Evolutionary conservation across 2,113 vertebrate genomes (phyloP).

Genomic region (Microcebus griseorufus): DNA sequence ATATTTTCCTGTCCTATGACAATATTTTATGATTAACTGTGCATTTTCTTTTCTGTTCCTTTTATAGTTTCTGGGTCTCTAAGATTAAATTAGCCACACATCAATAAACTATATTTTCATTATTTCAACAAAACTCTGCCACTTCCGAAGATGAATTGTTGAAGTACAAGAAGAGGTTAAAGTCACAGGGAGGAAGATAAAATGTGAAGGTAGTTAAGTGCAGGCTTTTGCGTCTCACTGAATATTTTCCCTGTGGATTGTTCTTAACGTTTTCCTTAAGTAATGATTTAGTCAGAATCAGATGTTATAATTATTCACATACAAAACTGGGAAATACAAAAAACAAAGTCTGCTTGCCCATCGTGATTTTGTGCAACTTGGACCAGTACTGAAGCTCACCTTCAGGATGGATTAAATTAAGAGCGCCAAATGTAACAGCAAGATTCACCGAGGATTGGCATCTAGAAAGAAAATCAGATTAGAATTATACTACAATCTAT

Average conservation of each 20-base stretch:
- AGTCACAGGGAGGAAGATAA: not conserved
- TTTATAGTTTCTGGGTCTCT: slow-evolving; percentile 43
- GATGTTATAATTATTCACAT: not conserved
- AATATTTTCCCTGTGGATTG: not conserved
- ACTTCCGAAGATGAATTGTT: slow-evolving; percentile 51
- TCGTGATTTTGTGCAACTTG: not conserved
- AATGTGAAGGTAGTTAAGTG: not conserved
- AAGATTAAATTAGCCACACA: slow-evolving; percentile 39
- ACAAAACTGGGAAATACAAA: not conserved
- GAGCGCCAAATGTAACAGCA: not conserved
- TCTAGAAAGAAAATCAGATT: not conserved
- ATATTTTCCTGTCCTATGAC: not conserved
- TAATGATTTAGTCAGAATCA: slow-evolving; percentile 12
- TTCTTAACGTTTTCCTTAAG: not conserved
- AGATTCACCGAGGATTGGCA: not conserved
- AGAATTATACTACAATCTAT: not conserved
- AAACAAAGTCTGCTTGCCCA: not conserved
- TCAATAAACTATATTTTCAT: slow-evolving; percentile 54
- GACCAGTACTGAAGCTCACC: not conserved
- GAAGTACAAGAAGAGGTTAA: not conserved
- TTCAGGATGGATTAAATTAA: not conserved
- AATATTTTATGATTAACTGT: slow-evolving; percentile 46
- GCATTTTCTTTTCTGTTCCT: slow-evolving; percentile 28
- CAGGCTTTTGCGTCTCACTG: not conserved
- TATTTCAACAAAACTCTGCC: slow-evolving; percentile 50